A percentile compares a stretch with the other conserved stretches of the same genome.
Evolutionary conservation across 2,113 vertebrate genomes (phyloP).

Genomic region (Cariama cristata): DNA sequence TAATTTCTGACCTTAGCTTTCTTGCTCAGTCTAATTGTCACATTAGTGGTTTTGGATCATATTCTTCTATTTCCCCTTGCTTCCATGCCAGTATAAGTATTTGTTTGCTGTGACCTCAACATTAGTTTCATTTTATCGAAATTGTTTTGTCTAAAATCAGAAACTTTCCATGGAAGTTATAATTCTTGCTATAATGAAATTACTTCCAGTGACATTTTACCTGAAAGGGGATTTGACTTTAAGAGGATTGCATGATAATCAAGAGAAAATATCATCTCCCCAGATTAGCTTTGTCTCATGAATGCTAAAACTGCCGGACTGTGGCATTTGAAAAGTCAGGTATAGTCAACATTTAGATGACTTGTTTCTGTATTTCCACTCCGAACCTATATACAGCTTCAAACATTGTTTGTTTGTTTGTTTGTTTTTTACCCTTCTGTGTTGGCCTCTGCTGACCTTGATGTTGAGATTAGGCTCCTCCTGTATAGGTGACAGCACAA

Average conservation of each 20-base stretch:
- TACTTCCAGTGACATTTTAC: slow-evolving; percentile 50
- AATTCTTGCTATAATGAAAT: slow-evolving; percentile 10
- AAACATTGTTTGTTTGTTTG: not conserved
- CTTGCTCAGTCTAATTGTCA: not conserved
- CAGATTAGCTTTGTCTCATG: slow-evolving; percentile 38
- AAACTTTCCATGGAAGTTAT: not conserved
- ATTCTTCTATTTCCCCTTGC: not conserved
- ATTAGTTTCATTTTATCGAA: not conserved
- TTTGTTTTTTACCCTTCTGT: not conserved
- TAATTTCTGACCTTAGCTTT: not conserved
- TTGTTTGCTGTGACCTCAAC: not conserved
- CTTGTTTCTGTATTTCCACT: not conserved
- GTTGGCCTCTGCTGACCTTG: not conserved
- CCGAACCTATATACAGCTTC: not conserved
- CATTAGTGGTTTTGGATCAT: not conserved
- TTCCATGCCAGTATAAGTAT: not conserved
- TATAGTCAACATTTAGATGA: not conserved
- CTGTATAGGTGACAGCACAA: not conserved
- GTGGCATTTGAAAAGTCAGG: slow-evolving; percentile 24
- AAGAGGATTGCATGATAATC: slow-evolving; percentile 32
- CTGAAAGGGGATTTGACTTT: slow-evolving; percentile 9
- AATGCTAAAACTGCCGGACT: not conserved
- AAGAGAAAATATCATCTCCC: slow-evolving; percentile 37
- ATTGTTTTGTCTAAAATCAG: not conserved
- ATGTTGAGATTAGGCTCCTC: not conserved